A percentile compares a stretch with the other conserved stretches of the same genome.
These are phyloP conservation scores for Grantiella picta DNA, from an alignment of 2,113 vertebrate species.

Conservation along the genomic window DNA sequence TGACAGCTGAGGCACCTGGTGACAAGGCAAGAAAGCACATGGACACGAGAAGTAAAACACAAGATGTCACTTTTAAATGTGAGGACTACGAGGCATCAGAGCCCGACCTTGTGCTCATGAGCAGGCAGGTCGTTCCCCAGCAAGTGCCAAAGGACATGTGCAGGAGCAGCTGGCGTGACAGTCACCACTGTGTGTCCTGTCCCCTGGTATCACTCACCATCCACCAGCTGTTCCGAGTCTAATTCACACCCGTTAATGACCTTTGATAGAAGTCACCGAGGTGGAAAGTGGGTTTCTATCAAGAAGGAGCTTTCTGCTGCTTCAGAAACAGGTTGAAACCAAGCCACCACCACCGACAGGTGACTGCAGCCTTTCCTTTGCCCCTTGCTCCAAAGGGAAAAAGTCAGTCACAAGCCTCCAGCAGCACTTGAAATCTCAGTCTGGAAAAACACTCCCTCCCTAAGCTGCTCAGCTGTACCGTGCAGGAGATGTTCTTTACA, in stretches of 20 bases:
- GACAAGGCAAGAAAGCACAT: not conserved
- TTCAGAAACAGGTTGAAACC: not conserved
- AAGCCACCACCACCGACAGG: fast-evolving
- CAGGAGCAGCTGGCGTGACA: not conserved
- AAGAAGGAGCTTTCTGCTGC: not conserved
- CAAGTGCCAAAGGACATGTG: not conserved
- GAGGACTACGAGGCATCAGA: not conserved
- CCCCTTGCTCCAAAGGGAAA: not conserved
- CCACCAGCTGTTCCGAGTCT: slow-evolving; percentile 22
- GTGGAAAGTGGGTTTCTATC: not conserved
- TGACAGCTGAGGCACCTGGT: not conserved
- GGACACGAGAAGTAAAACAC: not conserved
- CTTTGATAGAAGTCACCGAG: not conserved
- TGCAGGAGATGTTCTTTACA: not conserved
- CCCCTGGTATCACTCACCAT: slow-evolving; percentile 5
- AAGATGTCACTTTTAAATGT: not conserved
- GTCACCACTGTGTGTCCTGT: not conserved
- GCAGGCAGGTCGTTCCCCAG: not conserved
- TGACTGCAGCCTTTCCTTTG: not conserved
- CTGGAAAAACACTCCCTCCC: not conserved
- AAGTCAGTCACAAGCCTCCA: not conserved
- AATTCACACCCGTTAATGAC: not conserved
- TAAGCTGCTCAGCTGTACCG: not conserved
- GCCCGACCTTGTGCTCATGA: not conserved
- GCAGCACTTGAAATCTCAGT: not conserved